Conservation (phyloP, 2,888 invertebrate species). For the Drosophila tanythrix region DNA sequence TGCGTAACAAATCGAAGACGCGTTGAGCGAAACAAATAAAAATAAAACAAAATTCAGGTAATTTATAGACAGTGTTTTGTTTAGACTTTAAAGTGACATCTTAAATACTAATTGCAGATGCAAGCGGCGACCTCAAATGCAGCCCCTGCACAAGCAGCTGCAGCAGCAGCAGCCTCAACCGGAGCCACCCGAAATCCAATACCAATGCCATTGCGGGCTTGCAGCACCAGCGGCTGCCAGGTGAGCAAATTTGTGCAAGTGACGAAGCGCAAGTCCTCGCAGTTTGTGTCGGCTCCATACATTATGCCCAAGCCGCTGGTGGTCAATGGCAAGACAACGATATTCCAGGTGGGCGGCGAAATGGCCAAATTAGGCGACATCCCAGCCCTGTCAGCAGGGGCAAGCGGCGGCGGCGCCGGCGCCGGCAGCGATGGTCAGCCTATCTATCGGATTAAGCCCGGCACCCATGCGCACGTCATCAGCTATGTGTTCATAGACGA, state of each 20-base stretch:
- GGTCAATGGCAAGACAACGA: constrained; percentile 82
- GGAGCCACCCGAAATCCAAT: constrained; percentile 2
- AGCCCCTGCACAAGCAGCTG: constrained; percentile 1
- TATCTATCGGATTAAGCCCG: constrained; percentile 83
- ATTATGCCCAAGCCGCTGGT: constrained; percentile 80
- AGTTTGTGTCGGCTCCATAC: constrained; percentile 78
- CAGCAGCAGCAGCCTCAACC: background rate
- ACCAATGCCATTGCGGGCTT: constrained; percentile 45
- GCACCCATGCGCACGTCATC: constrained; percentile 83
- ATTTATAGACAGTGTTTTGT: background rate
- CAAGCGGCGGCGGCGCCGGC: constrained; percentile 17
- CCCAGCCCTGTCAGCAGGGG: constrained; percentile 54
- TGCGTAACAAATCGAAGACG: constrained; percentile 38
- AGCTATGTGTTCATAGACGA: constrained; percentile 83
- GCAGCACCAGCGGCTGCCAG: constrained; percentile 56
- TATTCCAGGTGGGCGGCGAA: constrained; percentile 82
- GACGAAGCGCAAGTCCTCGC: constrained; percentile 77
- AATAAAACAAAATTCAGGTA: constrained; percentile 3
- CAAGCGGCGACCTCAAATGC: constrained; percentile 10
- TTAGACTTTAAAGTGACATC: background rate
- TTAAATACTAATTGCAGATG: constrained; percentile 33
- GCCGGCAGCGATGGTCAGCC: constrained; percentile 42
- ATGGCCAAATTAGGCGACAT: constrained; percentile 76
- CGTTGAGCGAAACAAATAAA: constrained; percentile 2
- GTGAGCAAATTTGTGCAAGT: constrained; percentile 74